These are phyloP conservation scores for Drosophila gaucha DNA, from an alignment of 2,888 invertebrate species.

Conservation along the genomic window DNA sequence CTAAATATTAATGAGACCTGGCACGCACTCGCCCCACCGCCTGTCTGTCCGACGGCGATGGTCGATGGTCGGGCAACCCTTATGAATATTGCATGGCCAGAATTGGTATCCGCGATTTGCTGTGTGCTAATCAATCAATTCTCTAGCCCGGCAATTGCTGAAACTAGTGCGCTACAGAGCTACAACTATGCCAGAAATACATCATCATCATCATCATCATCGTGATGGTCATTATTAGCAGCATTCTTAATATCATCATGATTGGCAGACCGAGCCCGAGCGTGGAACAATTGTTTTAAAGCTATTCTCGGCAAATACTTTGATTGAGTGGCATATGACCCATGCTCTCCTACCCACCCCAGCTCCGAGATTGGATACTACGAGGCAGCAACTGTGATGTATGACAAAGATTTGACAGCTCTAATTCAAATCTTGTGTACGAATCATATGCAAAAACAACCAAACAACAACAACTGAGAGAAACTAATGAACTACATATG, in stretches of 20 bases:
- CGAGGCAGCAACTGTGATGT: conserved; percentile 41
- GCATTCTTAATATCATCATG: conserved; percentile 6
- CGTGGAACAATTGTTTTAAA: conserved; percentile 59
- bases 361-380: conserved; percentile 8
- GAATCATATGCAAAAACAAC: conserved; percentile 54
- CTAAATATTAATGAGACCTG: conserved; percentile 73
- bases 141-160: conserved; percentile 46
- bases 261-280: conserved; percentile 5
- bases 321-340: conserved; percentile 69
- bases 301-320: conserved; percentile 51
- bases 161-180: conserved; percentile 26
- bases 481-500: conserved; percentile 77
- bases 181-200: conserved; percentile 27
- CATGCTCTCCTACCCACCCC: background rate
- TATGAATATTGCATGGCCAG: conserved; percentile 71
- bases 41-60: background rate
- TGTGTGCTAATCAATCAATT: conserved; percentile 72
- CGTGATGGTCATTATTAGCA: background rate
- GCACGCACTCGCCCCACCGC: conserved; percentile 41
- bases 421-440: conserved; percentile 79
- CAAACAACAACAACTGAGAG: background rate
- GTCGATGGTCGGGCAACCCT: conserved; percentile 51
- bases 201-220: conserved; percentile 17
- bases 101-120: conserved; percentile 21
- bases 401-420: conserved; percentile 78